Evolutionary conservation across 2,113 vertebrate genomes (phyloP).

Genomic region (Cyanoderma ruficeps): DNA sequence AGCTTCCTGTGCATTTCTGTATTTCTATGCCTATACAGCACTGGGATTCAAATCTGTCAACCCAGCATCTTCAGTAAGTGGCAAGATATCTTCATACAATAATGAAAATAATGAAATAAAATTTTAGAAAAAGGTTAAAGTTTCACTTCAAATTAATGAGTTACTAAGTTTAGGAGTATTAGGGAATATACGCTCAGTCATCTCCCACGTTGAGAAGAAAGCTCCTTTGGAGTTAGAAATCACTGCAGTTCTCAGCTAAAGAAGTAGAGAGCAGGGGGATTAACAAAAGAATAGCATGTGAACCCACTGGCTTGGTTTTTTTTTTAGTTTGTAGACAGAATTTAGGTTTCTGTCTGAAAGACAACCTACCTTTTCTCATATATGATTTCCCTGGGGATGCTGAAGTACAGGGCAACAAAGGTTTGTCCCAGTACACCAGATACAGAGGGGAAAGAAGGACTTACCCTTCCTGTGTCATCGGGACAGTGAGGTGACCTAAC

Average conservation of each 20-base stretch:
- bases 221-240: not conserved
- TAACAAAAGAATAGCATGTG: not conserved
- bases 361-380: not conserved
- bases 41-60: not conserved
- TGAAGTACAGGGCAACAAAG: not conserved
- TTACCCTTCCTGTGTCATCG: slow-evolving; percentile 7
- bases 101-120: not conserved
- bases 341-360: not conserved
- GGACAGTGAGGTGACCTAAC: not conserved
- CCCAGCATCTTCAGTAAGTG: accelerated
- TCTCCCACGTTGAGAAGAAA: not conserved
- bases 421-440: not conserved
- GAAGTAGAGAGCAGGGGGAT: not conserved
- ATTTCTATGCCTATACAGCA: not conserved
- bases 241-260: not conserved
- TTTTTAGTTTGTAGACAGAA: not conserved
- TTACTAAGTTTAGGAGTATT: not conserved
- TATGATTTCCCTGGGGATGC: not conserved
- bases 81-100: not conserved
- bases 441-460: not conserved
- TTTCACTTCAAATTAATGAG: not conserved
- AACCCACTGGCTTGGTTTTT: not conserved
- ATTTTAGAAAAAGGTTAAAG: not conserved
- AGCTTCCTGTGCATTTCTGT: not conserved
- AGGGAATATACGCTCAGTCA: not conserved